phyloP scores from a whole-genome alignment of 2,888 invertebrate species.

The Amiota communis region DNA sequence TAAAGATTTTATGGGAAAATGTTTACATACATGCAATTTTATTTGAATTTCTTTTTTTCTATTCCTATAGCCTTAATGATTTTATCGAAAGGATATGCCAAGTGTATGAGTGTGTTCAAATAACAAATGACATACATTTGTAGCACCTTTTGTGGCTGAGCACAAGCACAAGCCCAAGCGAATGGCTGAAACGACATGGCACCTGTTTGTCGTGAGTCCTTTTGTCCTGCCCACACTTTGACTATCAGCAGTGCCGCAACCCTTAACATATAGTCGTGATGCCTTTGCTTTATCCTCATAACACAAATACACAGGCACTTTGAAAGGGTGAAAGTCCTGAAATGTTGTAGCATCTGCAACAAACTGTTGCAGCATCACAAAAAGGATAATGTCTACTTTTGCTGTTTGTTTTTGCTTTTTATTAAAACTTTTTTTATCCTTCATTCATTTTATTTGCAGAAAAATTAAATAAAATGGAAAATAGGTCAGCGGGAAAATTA shows the following conservation, averaged over 20 bases:
- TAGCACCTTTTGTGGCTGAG: conserved; percentile 24
- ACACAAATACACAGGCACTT: not conserved
- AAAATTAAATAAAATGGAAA: conserved; percentile 38
- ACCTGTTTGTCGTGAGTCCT: conserved; percentile 16
- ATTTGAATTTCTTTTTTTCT: not conserved
- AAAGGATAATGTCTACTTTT: conserved; percentile 18
- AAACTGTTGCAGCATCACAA: conserved; percentile 19
- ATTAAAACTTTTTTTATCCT: conserved; percentile 1
- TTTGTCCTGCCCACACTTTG: not conserved
- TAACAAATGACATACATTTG: conserved; percentile 37
- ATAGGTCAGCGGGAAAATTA: conserved; percentile 32
- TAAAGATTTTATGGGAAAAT: not conserved
- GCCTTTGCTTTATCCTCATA: not conserved
- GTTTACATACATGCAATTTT: not conserved
- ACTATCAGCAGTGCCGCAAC: too few species aligned
- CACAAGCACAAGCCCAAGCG: not conserved
- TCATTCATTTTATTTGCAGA: conserved; percentile 28
- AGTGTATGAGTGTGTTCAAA: conserved; percentile 10
- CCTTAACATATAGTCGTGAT: not conserved
- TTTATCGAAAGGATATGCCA: not conserved
- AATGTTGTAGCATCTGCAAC: conserved; percentile 2
- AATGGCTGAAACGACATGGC: not conserved
- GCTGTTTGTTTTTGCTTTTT: not conserved
- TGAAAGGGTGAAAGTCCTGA: not conserved
- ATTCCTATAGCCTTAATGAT: not conserved